Base-by-base conservation (phyloP, 2,888 invertebrate genomes). In the Hylaea fasciaria region DNA sequence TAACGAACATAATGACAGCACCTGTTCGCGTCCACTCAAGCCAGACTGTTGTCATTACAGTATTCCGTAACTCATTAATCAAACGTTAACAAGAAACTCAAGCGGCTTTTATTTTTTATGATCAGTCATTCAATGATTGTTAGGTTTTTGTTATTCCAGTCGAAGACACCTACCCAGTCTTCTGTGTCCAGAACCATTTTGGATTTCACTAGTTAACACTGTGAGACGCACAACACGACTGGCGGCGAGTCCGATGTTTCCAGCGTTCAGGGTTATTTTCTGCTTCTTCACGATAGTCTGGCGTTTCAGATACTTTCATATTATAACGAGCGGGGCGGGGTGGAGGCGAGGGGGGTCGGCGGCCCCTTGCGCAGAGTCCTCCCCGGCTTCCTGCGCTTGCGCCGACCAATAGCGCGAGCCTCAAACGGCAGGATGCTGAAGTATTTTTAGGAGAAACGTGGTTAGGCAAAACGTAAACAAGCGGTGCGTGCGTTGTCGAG, bases 141-240 rank as follows among this genome's bases (percentile, higher is more conserved):
- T 50, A 47, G 10, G 22, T 5, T 22, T 50, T 51, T 64, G 64
- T 62, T 58, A 59, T 64, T 47, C 32, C 56, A 57, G 62, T 56
- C 62, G 69, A 65, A 72, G 64, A 81, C 70, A 89, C 92, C 87
- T 87, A 92, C 92, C 91, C 91, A 92, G 83, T 92, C 91, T 90
- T 90, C 86, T 71, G 91, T 90, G 75, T 91, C 91, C 86, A 91
- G 88, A 89, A 82, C 91, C 92, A 92, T 92, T 83, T 85, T 89
- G 82, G 79, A 85, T 86, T 82, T 89, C 91, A 92, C 92, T 90
- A 82, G 91, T 89, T 89, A 90, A 82, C 91, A 91, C 91, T 90
- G 78, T 88, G 91, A 91, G 91, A 91, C 91, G 90, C 91, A 92
- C 91, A 91, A 91, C 91, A 92, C 91, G 91, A 92, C 91, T 92